Conservation (phyloP, 2,797 vertebrate genomes). For the Simalia tracyae region DNA sequence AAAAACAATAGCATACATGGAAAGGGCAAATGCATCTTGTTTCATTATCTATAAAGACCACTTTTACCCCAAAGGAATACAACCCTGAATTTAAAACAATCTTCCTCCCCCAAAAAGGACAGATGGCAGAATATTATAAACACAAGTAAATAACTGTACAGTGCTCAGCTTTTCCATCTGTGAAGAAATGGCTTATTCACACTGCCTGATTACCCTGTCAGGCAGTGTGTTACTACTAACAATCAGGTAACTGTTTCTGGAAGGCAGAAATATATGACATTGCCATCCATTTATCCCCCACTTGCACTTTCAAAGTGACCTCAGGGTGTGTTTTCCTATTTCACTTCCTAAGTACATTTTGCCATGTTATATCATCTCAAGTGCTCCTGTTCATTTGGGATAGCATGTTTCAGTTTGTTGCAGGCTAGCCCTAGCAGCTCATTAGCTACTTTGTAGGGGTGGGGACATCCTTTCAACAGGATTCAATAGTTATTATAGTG, state of each 20-base stretch:
- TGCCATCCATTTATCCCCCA: neutral
- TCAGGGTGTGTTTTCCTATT: neutral
- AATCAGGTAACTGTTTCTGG: neutral
- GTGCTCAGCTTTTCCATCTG: neutral
- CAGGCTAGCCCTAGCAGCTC: neutral
- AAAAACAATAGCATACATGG: neutral
- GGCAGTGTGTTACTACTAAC: neutral
- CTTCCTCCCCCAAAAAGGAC: neutral
- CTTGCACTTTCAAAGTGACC: neutral
- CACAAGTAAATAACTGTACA: neutral
- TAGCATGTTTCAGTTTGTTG: neutral
- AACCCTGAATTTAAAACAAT: neutral
- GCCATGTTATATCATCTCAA: neutral
- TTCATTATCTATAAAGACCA: neutral
- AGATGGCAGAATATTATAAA: neutral
- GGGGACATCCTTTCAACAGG: too few relatives aligned
- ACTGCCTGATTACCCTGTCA: neutral
- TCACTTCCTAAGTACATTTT: neutral
- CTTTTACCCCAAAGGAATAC: neutral
- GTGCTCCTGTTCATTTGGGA: neutral
- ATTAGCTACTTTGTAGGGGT: neutral
- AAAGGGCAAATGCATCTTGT: neutral
- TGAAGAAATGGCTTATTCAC: neutral
- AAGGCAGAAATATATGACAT: neutral
- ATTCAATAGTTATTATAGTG: too few relatives aligned